Evolutionary conservation across 1,140 invertebrate species (phyloP), one percentile per base, ranked within the genome.

Genomic region (Odontomachus brunneus): DNA sequence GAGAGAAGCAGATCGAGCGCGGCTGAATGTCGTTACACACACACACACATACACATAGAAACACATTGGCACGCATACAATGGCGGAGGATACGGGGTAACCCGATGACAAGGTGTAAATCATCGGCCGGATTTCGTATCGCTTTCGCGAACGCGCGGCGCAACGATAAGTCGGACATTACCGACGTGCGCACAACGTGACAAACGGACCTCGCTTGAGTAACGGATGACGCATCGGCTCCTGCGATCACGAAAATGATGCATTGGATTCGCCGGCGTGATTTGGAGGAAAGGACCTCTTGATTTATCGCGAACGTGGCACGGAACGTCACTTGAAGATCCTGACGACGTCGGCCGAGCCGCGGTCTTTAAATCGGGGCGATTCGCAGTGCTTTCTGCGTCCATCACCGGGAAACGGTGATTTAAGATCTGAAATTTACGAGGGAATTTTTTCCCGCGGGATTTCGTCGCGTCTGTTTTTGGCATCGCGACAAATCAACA

Each of bases 71-170:
- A 44, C 38, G 9, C 62, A 38, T 49, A 82, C 84, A 85, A 81
- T 81, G 63, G 60, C 57, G 62, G 74, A 53, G 78, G 76, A 88
- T 85, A 87, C 65, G 63, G 83, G 75, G 83, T 86, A 84, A 67
- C 66, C 71, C 62, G 83, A 85, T 84, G 75, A 83, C 84, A 82
- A 87, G 84, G 83, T 87, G 84, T 90, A 89, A 90, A 91, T 90
- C 85, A 90, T 76, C 73, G 66, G 15, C 48, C 51, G 84, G 76
- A 60, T 74, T 63, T 63, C 49, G 67, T 83, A 82, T 87, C 87
- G 71, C 85, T 84, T 84, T 73, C 66, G 38, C 38, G 55, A 71
- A 72, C 63, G 63, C 66, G 78, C 78, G 76, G 17, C n/a, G 51
- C 69, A 80, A 86, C 85, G 85, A 87, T 76, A 86, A 87, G 84